Percentiles rank a stretch among this genome's conserved stretches.
phyloP scores from a whole-genome alignment of 2,797 vertebrate species.

The Oceanodroma leucorhoa region DNA sequence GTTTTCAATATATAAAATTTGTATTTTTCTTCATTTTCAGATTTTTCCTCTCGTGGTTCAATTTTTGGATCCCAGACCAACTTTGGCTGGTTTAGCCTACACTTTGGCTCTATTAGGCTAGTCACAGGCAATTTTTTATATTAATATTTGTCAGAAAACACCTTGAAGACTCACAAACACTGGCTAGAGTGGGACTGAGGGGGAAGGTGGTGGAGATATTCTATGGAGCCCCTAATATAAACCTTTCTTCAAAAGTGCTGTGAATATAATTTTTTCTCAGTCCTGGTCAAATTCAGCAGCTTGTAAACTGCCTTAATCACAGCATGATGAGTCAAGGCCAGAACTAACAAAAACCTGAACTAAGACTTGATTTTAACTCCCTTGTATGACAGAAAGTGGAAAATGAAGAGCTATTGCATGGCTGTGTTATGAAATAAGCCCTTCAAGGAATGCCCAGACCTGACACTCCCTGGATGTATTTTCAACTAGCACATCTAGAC shows the following conservation, averaged over 20 bases:
- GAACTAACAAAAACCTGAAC: neutral
- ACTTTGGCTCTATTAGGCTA: neutral
- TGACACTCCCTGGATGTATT: neutral
- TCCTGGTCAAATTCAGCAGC: neutral
- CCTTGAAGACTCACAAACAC: neutral
- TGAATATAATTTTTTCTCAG: neutral
- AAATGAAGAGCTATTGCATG: neutral
- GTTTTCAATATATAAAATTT: neutral
- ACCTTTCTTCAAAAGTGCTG: neutral
- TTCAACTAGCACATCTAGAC: neutral
- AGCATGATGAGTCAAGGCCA: neutral
- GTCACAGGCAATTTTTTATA: neutral
- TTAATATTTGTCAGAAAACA: neutral
- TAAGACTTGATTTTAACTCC: neutral
- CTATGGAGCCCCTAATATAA: neutral
- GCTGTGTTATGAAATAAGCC: neutral
- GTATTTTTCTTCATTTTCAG: neutral
- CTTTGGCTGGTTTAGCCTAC: neutral
- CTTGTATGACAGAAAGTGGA: neutral
- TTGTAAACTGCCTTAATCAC: neutral
- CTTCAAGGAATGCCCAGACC: neutral
- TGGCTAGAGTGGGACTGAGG: neutral
- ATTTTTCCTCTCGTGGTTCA: neutral
- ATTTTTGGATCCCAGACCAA: neutral
- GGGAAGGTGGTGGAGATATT: neutral